A percentile compares a stretch with the other conserved stretches of the same genome.
Evolutionary conservation across 2,113 vertebrate species (phyloP).

Genomic region (Haplotaxodon microlepis): DNA sequence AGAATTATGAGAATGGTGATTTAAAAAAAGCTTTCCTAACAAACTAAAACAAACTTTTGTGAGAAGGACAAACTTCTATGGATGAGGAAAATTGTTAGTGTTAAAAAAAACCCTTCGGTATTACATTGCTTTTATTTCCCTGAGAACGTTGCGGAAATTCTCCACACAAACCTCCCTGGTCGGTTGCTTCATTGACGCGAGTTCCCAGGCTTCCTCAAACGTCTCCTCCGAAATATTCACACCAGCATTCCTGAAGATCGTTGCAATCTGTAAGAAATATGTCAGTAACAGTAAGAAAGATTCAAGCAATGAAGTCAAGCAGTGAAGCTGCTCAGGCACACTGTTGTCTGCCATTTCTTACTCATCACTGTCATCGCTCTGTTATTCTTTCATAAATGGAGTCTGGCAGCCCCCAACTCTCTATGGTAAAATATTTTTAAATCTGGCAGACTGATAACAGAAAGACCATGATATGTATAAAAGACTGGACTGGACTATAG

Average conservation of each 20-base stretch:
- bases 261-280: constrained; percentile 70
- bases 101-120: not conserved
- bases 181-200: constrained; percentile 72
- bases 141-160: constrained; percentile 70
- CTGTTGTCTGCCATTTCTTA: not conserved
- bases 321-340: not conserved
- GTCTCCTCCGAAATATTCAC: constrained; percentile 68
- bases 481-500: not conserved
- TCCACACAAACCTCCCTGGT: constrained; percentile 79
- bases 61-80: not conserved
- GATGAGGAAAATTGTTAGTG: not conserved
- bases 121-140: constrained; percentile 65
- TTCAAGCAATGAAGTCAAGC: not conserved
- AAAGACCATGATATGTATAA: not conserved
- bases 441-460: not conserved
- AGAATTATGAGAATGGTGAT: not conserved
- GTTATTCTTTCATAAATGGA: not conserved
- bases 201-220: constrained; percentile 81
- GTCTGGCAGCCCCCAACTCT: not conserved
- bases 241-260: constrained; percentile 76
- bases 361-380: not conserved
- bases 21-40: not conserved
- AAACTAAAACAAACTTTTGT: accelerated
- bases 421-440: not conserved
- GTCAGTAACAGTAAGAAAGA: not conserved